phyloP scores from a whole-genome alignment of 2,113 vertebrate species.

The Hystrix brachyura region DNA sequence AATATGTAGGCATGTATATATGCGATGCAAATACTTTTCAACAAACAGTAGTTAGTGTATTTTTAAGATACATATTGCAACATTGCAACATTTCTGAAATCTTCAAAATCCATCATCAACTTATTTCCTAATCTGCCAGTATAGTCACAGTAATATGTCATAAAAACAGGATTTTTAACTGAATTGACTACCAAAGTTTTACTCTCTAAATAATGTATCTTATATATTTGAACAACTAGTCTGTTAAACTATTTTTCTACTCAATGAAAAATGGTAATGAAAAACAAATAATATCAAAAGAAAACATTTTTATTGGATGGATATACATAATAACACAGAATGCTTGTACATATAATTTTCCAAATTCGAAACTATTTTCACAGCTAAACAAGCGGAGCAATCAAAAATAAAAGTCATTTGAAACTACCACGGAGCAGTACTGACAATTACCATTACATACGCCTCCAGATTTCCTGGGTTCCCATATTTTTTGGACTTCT shows the following conservation, averaged over 20 bases:
- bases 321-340: slow-evolving; percentile 41
- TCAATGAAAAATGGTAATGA: slow-evolving; percentile 3
- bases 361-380: slow-evolving; percentile 56
- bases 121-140: not conserved
- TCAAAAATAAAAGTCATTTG: not conserved
- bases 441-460: slow-evolving; percentile 82
- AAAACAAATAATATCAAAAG: slow-evolving; percentile 67
- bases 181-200: slow-evolving; percentile 54
- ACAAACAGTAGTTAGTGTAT: not conserved
- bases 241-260: slow-evolving; percentile 62
- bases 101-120: not conserved
- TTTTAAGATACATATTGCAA: not conserved
- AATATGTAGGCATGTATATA: not conserved
- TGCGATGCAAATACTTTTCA: not conserved
- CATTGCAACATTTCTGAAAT: not conserved
- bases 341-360: slow-evolving; percentile 25
- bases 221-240: slow-evolving; percentile 47
- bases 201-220: slow-evolving; percentile 63
- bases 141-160: not conserved
- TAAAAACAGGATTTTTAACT: slow-evolving; percentile 61
- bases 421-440: not conserved
- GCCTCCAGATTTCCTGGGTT: slow-evolving; percentile 61
- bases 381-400: not conserved
- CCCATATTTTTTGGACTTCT: slow-evolving; percentile 61
- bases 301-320: slow-evolving; percentile 40